Conservation (phyloP, 2,113 vertebrate species). For the Dasyurus viverrinus region DNA sequence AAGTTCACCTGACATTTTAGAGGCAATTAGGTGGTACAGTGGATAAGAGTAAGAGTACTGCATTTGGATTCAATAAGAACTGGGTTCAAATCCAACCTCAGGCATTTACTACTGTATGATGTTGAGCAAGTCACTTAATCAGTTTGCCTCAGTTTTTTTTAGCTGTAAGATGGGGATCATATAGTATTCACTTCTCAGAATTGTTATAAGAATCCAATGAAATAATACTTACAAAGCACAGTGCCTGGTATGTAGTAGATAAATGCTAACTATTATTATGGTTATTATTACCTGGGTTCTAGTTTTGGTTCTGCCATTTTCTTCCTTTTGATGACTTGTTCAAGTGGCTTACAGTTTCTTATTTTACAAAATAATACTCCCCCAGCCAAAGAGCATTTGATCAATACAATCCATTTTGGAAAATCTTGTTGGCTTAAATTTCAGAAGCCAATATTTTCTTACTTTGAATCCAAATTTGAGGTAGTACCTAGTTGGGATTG, state of each 20-base stretch:
- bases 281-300: background rate
- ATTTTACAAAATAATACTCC: background rate
- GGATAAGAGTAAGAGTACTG: no score
- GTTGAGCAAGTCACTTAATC: no score
- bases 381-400: background rate
- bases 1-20: background rate
- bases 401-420: background rate
- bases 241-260: background rate
- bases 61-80: background rate
- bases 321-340: background rate
- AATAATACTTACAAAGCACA: background rate
- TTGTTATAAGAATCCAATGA: background rate
- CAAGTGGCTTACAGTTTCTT: background rate
- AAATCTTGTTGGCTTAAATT: background rate
- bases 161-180: background rate
- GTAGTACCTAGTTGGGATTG: background rate
- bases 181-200: background rate
- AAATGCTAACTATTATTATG: background rate
- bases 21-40: no score
- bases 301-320: background rate
- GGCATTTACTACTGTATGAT: no score
- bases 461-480: background rate
- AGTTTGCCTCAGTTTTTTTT: background rate
- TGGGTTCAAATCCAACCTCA: no score
- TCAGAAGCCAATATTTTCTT: background rate